phyloP scores from a whole-genome alignment of 1,140 invertebrate genomes.

The Campodea augens region DNA sequence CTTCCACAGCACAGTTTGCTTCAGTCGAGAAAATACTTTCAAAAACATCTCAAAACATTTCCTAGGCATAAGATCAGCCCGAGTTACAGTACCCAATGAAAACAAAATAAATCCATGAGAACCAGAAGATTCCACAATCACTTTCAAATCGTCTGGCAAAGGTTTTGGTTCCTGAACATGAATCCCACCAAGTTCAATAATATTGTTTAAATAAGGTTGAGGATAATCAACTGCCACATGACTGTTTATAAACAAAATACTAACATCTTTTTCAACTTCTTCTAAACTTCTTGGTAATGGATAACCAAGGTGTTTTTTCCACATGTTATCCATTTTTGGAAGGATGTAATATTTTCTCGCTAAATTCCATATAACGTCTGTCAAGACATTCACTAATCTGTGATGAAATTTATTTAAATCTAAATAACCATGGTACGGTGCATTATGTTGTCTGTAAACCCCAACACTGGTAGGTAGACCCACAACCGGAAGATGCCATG shows the following conservation, averaged over 20 bases:
- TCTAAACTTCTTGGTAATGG: not conserved
- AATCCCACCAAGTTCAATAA: not conserved
- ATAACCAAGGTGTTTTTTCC: not conserved
- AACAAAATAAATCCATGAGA: conserved; percentile 1
- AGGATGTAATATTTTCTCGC: not conserved
- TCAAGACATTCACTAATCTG: not conserved
- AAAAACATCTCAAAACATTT: not conserved
- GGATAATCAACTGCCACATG: not conserved
- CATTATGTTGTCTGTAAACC: not conserved
- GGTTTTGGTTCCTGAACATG: not conserved
- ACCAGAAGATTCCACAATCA: not conserved
- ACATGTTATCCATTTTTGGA: not conserved
- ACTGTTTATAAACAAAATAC: not conserved
- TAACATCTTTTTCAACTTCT: not conserved
- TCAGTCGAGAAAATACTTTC: not conserved
- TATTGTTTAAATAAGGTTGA: not conserved
- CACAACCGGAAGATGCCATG: not conserved
- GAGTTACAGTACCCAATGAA: not conserved
- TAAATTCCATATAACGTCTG: not conserved
- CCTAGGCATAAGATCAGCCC: not conserved
- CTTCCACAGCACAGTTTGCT: conserved; percentile 5
- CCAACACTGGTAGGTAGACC: not conserved
- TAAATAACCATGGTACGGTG: not conserved
- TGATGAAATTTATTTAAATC: not conserved
- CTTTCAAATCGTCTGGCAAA: not conserved